Conservation (phyloP, 1,140 invertebrate species). For the Metopolophium dirhodum region DNA sequence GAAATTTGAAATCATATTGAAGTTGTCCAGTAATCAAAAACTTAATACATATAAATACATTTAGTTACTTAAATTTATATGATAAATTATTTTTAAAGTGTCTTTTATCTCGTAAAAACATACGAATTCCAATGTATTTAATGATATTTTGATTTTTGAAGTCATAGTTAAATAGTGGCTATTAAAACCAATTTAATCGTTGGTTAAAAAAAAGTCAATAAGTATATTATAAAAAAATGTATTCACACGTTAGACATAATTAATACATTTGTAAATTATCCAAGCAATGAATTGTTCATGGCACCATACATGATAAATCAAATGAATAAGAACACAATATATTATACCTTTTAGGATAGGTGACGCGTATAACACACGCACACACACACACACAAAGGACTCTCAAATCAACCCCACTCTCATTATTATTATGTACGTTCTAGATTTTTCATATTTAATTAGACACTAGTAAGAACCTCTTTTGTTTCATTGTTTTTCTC, state of each 20-base stretch:
- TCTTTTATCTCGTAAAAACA: neutral
- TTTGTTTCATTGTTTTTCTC: neutral
- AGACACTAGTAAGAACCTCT: neutral
- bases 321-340: neutral
- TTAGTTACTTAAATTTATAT: neutral
- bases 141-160: too few relatives aligned
- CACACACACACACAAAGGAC: neutral
- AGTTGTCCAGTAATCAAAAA: neutral
- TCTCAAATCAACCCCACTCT: neutral
- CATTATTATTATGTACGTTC: conserved; percentile 31
- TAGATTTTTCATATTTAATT: conserved; percentile 31
- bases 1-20: too few relatives aligned
- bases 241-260: neutral
- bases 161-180: neutral
- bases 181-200: neutral
- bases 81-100: neutral
- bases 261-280: neutral
- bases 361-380: neutral
- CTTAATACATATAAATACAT: neutral
- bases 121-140: neutral
- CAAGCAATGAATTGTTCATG: neutral
- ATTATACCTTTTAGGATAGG: neutral
- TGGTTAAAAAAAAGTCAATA: neutral
- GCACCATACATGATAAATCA: neutral
- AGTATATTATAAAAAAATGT: neutral